Base-by-base conservation (phyloP, 2,797 vertebrate species). In the Hydrocynus forskahlii region DNA sequence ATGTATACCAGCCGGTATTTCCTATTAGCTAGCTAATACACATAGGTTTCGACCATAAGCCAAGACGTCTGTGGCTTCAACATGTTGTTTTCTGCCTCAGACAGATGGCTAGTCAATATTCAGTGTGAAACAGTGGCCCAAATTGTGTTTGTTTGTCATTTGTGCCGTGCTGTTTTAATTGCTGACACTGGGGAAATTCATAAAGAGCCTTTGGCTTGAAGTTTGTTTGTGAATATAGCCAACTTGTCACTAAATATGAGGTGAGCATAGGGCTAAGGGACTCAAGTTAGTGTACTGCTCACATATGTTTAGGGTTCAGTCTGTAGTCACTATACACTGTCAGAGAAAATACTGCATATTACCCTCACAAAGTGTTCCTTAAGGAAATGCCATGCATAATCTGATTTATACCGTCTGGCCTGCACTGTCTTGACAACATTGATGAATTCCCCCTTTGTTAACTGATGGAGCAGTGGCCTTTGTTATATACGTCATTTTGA, bases 101-200 rank as follows among this genome's bases (percentile, higher is more conserved):
- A 83, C 87, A 88, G 87, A 88, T 86, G 85, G 85, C 83, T 85
- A 76, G 79, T 88, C 83, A 80, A 73, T 82, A 85, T 86, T 88
- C 85, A 82, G 81, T 75, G 85, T 82, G 83, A 85, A 83, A 83
- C 63, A 72, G 62, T 55, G 70, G 79, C 74, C 75, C 76, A 78
- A 85, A 86, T 85, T 73, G 67, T 83, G 79, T 88, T 88, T 83
- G 84, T 84, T 87, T 86, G 78, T 81, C 81, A 50, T 83, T 79
- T 70, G 62, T 57, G 68, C 78, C 50, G 55, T 75, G 69, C 57
- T 3, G 54, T 81, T 85, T 83, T 76, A 73, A 69, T 83, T 67
- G 82, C 82, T 80, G 80, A 81, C 23, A 73, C 62, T 78, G 50
- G 40, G 70, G 45, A 79, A 80, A 81, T 81, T 66, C 40, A 55